Evolutionary conservation across 2,888 invertebrate species (phyloP).

Genomic region (Elegia similella): DNA sequence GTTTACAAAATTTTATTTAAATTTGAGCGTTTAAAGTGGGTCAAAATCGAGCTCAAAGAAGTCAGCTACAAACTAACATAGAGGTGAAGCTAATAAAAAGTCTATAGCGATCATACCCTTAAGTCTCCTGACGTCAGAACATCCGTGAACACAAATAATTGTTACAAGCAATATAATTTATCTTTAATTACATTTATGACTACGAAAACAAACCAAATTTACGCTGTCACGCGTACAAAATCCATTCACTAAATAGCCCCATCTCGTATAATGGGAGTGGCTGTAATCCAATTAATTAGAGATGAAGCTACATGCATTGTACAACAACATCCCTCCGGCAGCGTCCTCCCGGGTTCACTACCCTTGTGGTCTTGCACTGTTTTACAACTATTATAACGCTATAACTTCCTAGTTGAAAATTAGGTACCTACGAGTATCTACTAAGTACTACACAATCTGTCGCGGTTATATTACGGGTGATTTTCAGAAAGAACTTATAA

Average conservation of each 20-base stretch:
- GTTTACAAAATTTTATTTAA: no score
- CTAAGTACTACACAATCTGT: no score
- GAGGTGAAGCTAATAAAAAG: no score
- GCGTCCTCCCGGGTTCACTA: constrained; percentile 25
- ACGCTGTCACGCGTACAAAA: constrained; percentile 59
- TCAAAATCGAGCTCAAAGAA: no score
- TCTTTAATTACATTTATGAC: constrained; percentile 56
- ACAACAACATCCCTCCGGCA: constrained; percentile 34
- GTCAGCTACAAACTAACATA: no score
- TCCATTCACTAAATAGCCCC: constrained; percentile 67
- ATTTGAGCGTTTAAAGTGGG: no score
- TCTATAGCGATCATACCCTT: no score
- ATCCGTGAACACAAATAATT: background rate
- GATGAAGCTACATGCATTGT: constrained; percentile 60
- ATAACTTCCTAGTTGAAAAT: no score
- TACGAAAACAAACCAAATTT: constrained; percentile 55
- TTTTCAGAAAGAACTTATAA: no score
- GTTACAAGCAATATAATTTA: constrained; percentile 24
- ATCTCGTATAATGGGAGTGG: constrained; percentile 66
- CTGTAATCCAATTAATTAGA: constrained; percentile 72
- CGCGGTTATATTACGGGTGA: no score
- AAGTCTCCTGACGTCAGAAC: no score
- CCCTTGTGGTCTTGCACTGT: constrained; percentile 33
- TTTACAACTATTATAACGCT: constrained; percentile 31
- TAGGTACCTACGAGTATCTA: no score